Conservation (phyloP, 2,113 vertebrate genomes). For the Paradisaea rubra region DNA sequence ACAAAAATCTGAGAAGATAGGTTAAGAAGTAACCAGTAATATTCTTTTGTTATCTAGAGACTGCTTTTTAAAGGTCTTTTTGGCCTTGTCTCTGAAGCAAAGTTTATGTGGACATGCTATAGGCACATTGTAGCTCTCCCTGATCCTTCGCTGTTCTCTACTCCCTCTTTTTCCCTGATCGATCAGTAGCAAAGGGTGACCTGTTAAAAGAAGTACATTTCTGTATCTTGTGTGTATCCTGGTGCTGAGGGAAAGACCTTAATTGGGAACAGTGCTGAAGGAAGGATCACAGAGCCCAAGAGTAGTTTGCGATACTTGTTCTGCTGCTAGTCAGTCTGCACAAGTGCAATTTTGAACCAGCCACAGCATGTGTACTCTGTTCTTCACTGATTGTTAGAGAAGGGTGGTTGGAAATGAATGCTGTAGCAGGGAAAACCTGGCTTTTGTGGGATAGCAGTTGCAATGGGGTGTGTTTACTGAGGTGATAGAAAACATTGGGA, state of each 20-base stretch:
- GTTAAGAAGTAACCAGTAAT: not conserved
- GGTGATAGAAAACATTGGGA: not conserved
- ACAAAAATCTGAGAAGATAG: not conserved
- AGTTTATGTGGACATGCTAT: accelerated
- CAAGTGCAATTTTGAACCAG: not conserved
- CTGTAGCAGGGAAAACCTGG: not conserved
- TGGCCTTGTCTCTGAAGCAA: not conserved
- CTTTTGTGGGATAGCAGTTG: not conserved
- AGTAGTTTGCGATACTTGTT: not conserved
- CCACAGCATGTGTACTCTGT: not conserved
- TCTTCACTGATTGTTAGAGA: not conserved
- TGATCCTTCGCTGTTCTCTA: not conserved
- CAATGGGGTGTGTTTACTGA: not conserved
- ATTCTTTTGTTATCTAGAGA: not conserved
- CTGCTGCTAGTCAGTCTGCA: not conserved
- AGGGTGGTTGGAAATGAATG: not conserved
- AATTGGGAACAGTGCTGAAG: not conserved
- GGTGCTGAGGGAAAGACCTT: not conserved
- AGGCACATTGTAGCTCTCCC: not conserved
- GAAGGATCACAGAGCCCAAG: not conserved
- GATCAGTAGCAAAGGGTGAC: not conserved
- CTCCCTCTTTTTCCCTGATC: not conserved
- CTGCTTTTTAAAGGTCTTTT: not conserved
- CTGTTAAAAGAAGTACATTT: not conserved
- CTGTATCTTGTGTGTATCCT: not conserved